Conservation (phyloP, 2,113 vertebrate genomes). For the Syngnathus scovelli region DNA sequence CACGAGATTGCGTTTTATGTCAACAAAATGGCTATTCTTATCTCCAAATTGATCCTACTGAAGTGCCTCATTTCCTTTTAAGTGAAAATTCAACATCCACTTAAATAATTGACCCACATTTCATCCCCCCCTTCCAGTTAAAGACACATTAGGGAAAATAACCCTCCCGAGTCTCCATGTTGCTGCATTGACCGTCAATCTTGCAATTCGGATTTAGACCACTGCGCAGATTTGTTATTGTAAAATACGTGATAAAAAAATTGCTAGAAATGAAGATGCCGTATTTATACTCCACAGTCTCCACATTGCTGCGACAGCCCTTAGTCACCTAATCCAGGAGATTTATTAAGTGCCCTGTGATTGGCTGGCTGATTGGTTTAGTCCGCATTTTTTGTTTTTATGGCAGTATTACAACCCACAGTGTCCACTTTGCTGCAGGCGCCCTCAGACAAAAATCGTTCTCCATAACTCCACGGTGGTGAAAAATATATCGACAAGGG, state of each 20-base stretch:
- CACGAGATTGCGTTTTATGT: background rate
- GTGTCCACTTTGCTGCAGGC: background rate
- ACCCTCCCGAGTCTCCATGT: background rate
- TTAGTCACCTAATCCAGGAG: background rate
- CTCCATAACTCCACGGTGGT: background rate
- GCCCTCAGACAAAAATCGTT: background rate
- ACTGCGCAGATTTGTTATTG: background rate
- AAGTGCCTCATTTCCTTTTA: background rate
- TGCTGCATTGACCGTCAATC: background rate
- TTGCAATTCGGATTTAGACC: background rate
- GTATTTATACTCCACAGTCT: background rate
- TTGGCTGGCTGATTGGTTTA: background rate
- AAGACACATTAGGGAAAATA: background rate
- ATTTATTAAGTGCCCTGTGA: background rate
- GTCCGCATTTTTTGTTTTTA: background rate
- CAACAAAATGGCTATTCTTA: background rate
- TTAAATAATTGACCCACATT: background rate
- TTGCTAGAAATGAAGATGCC: background rate
- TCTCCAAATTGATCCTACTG: background rate
- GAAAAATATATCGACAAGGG: conserved; percentile 11
- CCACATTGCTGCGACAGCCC: background rate
- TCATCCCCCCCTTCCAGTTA: background rate
- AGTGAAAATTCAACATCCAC: background rate
- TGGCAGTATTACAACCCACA: background rate
- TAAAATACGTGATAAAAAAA: no score